These are phyloP conservation scores for Lateolabrax maculatus DNA, from an alignment of 2,797 vertebrate genomes.

Conservation along the genomic window DNA sequence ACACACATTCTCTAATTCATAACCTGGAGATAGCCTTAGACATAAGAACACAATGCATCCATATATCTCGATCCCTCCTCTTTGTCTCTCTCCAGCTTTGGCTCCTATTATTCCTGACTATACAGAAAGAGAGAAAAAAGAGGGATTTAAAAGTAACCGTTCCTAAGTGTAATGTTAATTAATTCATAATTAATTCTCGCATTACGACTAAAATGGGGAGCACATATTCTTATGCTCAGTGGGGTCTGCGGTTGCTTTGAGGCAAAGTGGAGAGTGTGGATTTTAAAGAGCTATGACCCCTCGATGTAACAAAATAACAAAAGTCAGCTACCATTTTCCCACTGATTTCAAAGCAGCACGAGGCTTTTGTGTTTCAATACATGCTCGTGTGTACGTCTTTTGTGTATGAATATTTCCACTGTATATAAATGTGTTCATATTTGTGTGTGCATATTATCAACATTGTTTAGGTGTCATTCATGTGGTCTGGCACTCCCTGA, in stretches of 20 bases:
- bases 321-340: conserved; percentile 50
- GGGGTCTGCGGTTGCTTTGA: conserved; percentile 72
- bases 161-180: conserved; percentile 80
- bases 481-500: conserved; percentile 53
- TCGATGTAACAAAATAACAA: conserved; percentile 57
- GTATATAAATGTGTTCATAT: conserved; percentile 34
- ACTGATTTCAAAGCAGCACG: conserved; percentile 39
- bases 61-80: conserved; percentile 67
- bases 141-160: conserved; percentile 65
- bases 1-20: conserved; percentile 83
- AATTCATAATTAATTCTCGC: conserved; percentile 83
- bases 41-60: conserved; percentile 63
- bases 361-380: conserved; percentile 24
- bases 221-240: conserved; percentile 74
- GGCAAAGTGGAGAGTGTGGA: conserved; percentile 64
- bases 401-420: conserved; percentile 17
- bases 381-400: conserved; percentile 1
- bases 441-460: conserved; percentile 36
- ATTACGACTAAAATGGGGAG: conserved; percentile 75
- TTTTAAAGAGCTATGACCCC: conserved; percentile 68
- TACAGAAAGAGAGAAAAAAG: conserved; percentile 45
- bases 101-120: conserved; percentile 63
- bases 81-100: conserved; percentile 61
- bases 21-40: conserved; percentile 80
- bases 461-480: conserved; percentile 57